Evolutionary conservation across 2,113 vertebrate species (phyloP).

Genomic region (Podocnemis expansa): DNA sequence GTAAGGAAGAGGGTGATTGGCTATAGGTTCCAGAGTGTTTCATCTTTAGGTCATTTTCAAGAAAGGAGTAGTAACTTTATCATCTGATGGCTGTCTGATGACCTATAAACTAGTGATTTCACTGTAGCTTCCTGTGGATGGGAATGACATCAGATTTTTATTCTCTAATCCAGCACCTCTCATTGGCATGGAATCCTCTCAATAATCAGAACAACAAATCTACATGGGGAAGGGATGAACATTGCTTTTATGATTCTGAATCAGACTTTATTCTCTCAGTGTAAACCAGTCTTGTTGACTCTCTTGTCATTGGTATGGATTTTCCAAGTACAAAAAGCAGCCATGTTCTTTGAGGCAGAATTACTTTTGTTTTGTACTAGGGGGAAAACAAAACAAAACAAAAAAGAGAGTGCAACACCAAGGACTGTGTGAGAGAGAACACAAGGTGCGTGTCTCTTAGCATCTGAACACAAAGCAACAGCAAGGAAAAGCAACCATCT

Average conservation of each 20-base stretch:
- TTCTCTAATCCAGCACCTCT: not conserved
- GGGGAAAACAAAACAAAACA: too few species aligned
- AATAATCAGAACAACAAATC: not conserved
- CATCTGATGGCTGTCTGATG: too few species aligned
- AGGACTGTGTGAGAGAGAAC: not conserved
- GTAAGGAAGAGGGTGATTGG: not conserved
- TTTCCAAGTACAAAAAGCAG: not conserved
- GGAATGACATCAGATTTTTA: not conserved
- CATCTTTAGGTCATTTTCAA: not conserved
- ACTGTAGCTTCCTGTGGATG: fast-evolving
- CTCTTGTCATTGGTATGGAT: not conserved
- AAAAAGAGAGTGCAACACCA: not conserved
- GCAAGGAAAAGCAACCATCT: not conserved
- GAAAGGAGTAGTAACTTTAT: not conserved
- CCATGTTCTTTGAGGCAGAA: fast-evolving
- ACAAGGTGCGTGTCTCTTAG: not conserved
- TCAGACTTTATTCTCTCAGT: not conserved
- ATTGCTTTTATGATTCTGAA: not conserved
- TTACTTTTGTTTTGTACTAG: not conserved
- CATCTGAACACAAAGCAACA: not conserved
- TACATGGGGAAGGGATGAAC: not conserved
- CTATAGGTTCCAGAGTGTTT: not conserved
- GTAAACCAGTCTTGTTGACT: not conserved
- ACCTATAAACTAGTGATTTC: not conserved
- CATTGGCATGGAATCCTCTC: not conserved